Evolutionary conservation across 2,797 vertebrate species (phyloP).

Genomic region (Enteromius argenteus): DNA sequence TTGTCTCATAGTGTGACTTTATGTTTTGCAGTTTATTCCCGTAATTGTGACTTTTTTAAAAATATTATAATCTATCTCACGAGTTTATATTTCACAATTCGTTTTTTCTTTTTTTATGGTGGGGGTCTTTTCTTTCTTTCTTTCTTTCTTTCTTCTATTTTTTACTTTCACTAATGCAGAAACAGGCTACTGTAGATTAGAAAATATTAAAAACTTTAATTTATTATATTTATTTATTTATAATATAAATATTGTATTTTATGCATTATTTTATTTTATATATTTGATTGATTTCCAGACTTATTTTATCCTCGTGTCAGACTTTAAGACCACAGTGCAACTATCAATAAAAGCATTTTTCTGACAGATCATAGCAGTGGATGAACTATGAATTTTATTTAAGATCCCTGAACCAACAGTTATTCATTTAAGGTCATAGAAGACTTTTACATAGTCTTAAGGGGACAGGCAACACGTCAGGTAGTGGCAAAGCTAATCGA

Average conservation of each 20-base stretch:
- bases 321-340: background rate
- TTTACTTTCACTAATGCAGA: background rate
- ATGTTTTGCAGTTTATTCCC: background rate
- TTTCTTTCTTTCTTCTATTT: background rate
- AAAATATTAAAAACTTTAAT: background rate
- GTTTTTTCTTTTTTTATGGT: too few species aligned
- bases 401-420: constrained; percentile 1
- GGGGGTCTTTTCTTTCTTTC: background rate
- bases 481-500: constrained; percentile 3
- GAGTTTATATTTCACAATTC: background rate
- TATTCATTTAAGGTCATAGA: background rate
- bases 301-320: background rate
- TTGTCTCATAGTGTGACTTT: background rate
- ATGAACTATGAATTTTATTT: background rate
- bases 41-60: background rate
- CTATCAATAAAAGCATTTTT: background rate
- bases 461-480: background rate
- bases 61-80: background rate
- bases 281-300: background rate
- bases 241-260: background rate
- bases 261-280: background rate
- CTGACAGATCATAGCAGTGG: background rate
- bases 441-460: background rate
- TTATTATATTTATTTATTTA: background rate
- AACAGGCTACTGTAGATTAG: background rate